Base-by-base conservation (phyloP, 92 coral and sea anemone genomes). In the Scolanthus callimorphus region DNA sequence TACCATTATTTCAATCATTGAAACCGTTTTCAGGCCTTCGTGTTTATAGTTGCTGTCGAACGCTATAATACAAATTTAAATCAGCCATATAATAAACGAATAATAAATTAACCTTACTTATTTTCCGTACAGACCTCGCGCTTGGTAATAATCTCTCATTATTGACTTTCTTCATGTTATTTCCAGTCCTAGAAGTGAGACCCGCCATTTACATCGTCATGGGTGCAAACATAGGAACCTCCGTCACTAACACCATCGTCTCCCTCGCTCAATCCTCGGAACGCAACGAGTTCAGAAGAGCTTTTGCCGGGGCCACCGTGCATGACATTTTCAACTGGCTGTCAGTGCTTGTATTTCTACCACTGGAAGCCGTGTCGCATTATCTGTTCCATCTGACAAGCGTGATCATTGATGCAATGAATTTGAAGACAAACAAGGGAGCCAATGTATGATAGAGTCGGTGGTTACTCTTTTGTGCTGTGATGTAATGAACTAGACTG, bases 191-290 rank as follows among this genome's bases (percentile, higher is more conserved):
- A 41, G 73, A 69, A 11, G 97, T 91, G 22, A 20, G 51, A 55
- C 97, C 95, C 55, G 97, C 97, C 15, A 88, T 91, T 26, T 92
- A 91, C 25, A 91, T 91, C 29, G 74, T 91, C 11, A 91, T 91
- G 97, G 97, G 97, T 57, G 97, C 97, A 31, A 91, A 91, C 71
- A 88, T 91, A 68, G 97, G 97, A 30, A 91, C 97, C 6, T 88
- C 97, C 17, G 98, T 92, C 26, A 92, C 98, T 57, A 92, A 88
- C 68, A 92, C 95, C 39, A 59, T 92, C 38, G 98, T 92, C 59
- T 92, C 98, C 28, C 65, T 92, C 47, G 94, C 96, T 12, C 98
- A 92, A 69, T 89, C 94, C 43, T 64, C 85, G 1, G 90, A 92
- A 21, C 89, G 96, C 45, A 81, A 88, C 57, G 92, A 92, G 71